phyloP scores from a whole-genome alignment of 2,888 invertebrate genomes.

The Drosophila diplacantha region DNA sequence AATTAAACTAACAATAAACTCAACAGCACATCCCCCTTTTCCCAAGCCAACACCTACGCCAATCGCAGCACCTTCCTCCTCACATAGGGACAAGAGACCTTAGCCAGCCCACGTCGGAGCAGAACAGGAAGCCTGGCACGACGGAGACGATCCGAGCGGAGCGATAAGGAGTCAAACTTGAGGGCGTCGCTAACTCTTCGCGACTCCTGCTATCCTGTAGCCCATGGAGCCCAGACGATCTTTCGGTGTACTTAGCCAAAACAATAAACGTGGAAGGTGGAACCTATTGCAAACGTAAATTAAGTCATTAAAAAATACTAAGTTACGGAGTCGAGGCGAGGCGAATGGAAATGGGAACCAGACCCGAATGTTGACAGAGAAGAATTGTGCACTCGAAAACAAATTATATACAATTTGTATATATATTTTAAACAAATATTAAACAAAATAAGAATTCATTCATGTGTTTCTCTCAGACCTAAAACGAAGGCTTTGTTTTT shows the following conservation, averaged over 20 bases:
- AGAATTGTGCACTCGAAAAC: not conserved
- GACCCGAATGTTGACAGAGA: not conserved
- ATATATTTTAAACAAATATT: too few species aligned
- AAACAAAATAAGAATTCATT: too few species aligned
- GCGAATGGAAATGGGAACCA: constrained; percentile 16
- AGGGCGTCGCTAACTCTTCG: constrained; percentile 68
- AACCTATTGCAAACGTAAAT: constrained; percentile 76
- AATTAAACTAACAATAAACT: constrained; percentile 73
- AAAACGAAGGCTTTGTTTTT: not conserved
- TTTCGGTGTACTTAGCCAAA: constrained; percentile 63
- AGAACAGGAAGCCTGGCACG: constrained; percentile 57
- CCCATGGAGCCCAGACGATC: constrained; percentile 42
- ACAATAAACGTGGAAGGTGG: constrained; percentile 75
- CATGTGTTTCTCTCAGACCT: too few species aligned
- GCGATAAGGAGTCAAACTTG: constrained; percentile 58
- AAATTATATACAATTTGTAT: not conserved
- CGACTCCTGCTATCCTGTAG: constrained; percentile 52
- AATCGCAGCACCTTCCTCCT: constrained; percentile 9
- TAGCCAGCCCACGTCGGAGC: constrained; percentile 58
- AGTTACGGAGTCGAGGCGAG: constrained; percentile 47
- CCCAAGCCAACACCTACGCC: constrained; percentile 21
- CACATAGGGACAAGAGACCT: constrained; percentile 36
- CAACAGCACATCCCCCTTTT: constrained; percentile 47
- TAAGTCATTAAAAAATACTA: constrained; percentile 77
- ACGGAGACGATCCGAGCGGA: constrained; percentile 53